These are phyloP conservation scores for Epirrhoe alternata DNA, from an alignment of 2,888 invertebrate species.

Conservation along the genomic window DNA sequence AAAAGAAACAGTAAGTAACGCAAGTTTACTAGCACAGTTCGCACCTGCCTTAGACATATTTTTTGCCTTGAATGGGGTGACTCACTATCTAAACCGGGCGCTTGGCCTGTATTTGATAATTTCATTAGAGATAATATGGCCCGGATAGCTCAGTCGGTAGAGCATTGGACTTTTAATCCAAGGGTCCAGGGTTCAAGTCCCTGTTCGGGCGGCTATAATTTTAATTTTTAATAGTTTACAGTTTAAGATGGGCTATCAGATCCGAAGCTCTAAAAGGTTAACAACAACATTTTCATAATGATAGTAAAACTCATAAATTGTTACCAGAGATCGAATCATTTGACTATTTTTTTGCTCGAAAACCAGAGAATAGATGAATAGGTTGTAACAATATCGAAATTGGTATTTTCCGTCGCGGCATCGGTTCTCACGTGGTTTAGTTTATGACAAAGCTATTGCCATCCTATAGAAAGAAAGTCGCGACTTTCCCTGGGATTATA, in stretches of 20 bases:
- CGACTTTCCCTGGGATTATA: conserved; percentile 39
- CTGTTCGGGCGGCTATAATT: conserved; percentile 85
- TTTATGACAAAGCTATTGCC: conserved; percentile 36
- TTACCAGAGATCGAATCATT: too few relatives aligned
- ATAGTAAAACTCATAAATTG: too few relatives aligned
- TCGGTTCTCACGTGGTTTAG: conserved; percentile 40
- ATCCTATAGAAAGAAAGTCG: conserved; percentile 41
- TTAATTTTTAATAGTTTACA: neutral
- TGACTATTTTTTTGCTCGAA: too few relatives aligned
- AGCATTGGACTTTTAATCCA: conserved; percentile 92
- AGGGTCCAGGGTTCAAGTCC: conserved; percentile 92
- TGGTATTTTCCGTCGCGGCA: conserved; percentile 28
- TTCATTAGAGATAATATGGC: conserved; percentile 54
- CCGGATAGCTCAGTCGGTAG: conserved; percentile 91
- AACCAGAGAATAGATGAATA: too few relatives aligned
- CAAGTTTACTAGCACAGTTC: neutral
- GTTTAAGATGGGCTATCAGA: neutral
- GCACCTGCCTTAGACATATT: neutral
- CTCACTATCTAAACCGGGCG: conserved; percentile 6
- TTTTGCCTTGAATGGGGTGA: conserved; percentile 25
- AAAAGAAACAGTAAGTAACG: neutral
- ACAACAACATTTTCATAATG: too few relatives aligned
- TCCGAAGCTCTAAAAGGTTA: neutral
- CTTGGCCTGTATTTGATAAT: conserved; percentile 19
- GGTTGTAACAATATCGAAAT: conserved; percentile 30